A percentile compares a stretch with the other conserved stretches of the same genome.
Conservation (phyloP, 2,888 invertebrate species). For the Eupsilia transversa region DNA sequence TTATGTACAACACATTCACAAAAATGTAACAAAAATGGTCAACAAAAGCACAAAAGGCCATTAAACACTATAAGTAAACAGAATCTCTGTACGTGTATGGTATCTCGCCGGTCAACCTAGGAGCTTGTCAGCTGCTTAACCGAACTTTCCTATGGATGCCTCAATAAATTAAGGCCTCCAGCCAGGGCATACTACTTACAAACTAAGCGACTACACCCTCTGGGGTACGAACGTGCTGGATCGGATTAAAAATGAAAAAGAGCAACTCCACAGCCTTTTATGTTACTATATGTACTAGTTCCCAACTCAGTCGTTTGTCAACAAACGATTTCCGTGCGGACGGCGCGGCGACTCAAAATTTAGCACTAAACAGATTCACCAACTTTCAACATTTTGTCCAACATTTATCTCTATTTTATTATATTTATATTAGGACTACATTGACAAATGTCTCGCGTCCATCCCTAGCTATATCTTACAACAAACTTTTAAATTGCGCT, state of each 20-base stretch:
- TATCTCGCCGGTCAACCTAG: no score
- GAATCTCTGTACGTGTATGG: no score
- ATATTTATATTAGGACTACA: conserved; percentile 49
- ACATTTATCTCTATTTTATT: conserved; percentile 64
- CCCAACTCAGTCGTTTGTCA: conserved; percentile 47
- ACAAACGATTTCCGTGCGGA: conserved; percentile 36
- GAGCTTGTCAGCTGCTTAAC: no score
- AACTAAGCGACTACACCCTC: no score
- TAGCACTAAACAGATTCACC: conserved; percentile 50
- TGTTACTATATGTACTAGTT: conserved; percentile 29
- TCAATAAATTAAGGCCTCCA: no score
- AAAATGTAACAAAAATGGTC: background rate
- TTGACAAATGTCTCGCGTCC: conserved; percentile 56
- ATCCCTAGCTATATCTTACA: conserved; percentile 51
- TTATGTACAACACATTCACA: background rate
- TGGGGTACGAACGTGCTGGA: no score
- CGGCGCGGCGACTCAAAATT: conserved; percentile 11
- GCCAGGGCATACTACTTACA: no score
- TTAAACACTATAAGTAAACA: conserved; percentile 5
- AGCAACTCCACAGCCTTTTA: conserved; percentile 10
- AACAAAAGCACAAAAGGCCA: background rate
- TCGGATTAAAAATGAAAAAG: background rate
- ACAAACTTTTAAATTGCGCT: conserved; percentile 65
- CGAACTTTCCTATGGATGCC: no score
- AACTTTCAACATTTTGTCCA: conserved; percentile 49